Conservation (phyloP, 2,797 vertebrate genomes). For the Manis pentadactyla region DNA sequence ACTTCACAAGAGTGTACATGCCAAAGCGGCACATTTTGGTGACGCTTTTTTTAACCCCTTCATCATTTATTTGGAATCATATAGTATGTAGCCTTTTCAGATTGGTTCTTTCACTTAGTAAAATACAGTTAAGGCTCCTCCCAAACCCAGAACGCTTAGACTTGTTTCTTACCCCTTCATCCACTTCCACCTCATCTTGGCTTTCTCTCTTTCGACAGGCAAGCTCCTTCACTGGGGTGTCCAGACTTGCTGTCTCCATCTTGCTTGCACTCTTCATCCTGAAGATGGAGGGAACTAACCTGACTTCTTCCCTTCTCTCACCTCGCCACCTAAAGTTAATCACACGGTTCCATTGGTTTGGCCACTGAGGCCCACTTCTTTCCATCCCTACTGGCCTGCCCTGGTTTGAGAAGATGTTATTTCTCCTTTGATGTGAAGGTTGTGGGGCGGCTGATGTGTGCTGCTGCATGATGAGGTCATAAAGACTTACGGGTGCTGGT, state of each 20-base stretch:
- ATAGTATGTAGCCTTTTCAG: neutral
- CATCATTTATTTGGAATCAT: neutral
- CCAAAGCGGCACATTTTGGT: no score
- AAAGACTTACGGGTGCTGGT: neutral
- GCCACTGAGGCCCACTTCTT: neutral
- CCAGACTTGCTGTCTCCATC: neutral
- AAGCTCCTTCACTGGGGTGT: neutral
- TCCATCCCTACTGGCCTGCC: neutral
- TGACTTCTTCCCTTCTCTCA: neutral
- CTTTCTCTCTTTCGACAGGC: neutral
- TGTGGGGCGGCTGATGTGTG: neutral
- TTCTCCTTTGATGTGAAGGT: neutral
- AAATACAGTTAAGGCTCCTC: neutral
- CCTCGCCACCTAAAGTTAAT: neutral
- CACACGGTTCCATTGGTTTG: neutral
- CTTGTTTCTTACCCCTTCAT: neutral
- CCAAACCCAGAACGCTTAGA: neutral
- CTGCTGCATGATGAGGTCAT: neutral
- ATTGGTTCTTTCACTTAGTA: neutral
- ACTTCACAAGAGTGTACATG: no score
- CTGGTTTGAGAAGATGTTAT: neutral
- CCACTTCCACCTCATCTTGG: neutral
- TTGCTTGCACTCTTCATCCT: neutral
- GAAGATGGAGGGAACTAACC: neutral
- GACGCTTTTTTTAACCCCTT: no score